Evolutionary conservation across 2,113 vertebrate species (phyloP).

Genomic region (Egretta garzetta): DNA sequence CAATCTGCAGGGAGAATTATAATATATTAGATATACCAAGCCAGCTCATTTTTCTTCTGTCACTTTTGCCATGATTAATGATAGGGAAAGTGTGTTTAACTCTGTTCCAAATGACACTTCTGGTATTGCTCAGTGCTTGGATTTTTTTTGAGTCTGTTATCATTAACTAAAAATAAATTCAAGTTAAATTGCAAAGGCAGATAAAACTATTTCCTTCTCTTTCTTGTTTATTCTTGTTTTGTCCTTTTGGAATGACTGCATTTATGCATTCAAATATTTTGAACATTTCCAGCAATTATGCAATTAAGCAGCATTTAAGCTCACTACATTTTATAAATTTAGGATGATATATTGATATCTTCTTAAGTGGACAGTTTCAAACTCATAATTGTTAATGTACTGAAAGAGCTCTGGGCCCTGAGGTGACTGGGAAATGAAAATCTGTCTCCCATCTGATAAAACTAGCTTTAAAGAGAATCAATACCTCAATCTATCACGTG

Average conservation of each 20-base stretch:
- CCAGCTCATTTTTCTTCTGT: slow-evolving; percentile 73
- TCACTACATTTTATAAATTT: neutral
- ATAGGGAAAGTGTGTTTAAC: slow-evolving; percentile 50
- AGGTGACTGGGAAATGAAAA: slow-evolving; percentile 11
- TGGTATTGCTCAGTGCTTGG: slow-evolving; percentile 41
- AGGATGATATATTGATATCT: neutral
- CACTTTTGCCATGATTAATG: slow-evolving; percentile 70
- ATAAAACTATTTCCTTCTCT: slow-evolving; percentile 12
- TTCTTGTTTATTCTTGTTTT: neutral
- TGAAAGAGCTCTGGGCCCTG: neutral
- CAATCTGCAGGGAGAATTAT: slow-evolving; percentile 60
- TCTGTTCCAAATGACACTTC: slow-evolving; percentile 54
- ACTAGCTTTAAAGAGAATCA: slow-evolving; percentile 11
- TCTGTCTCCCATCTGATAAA: slow-evolving; percentile 20
- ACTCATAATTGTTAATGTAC: neutral
- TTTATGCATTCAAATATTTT: neutral
- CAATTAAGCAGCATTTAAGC: slow-evolving; percentile 12
- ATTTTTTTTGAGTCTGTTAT: slow-evolving; percentile 31
- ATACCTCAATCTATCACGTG: neutral
- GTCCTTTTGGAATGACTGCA: neutral
- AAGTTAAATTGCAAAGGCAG: slow-evolving; percentile 15
- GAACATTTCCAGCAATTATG: neutral
- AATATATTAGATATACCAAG: slow-evolving; percentile 63
- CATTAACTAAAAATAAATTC: slow-evolving; percentile 57
- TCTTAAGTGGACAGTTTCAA: neutral